Conservation (phyloP, 2,113 vertebrate species). For the Gallinago paraguaiae region DNA sequence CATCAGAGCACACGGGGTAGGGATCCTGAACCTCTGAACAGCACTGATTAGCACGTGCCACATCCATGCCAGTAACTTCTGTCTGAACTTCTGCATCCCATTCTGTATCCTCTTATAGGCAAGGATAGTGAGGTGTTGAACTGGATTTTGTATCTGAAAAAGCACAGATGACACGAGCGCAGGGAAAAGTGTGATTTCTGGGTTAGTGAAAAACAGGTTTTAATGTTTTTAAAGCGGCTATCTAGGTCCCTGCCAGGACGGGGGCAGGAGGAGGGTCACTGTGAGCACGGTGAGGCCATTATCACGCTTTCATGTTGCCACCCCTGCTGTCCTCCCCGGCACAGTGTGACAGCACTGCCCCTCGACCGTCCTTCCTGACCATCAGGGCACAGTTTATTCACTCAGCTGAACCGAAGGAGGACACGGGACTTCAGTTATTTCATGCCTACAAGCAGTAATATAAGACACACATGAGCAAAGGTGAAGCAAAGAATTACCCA, state of each 20-base stretch:
- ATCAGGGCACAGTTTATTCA: neutral
- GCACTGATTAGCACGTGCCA: conserved; percentile 24
- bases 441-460: conserved; percentile 14
- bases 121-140: conserved; percentile 1
- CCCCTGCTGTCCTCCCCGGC: neutral
- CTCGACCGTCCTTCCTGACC: neutral
- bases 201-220: neutral
- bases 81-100: neutral
- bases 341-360: neutral
- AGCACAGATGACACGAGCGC: neutral
- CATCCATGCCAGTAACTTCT: neutral
- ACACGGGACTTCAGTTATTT: neutral
- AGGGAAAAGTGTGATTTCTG: conserved; percentile 2
- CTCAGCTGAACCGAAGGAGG: neutral
- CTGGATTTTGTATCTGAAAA: conserved; percentile 34
- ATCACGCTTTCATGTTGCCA: neutral
- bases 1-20: conserved; percentile 11
- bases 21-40: neutral
- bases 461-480: neutral
- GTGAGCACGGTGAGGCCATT: neutral
- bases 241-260: neutral
- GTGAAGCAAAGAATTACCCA: neutral
- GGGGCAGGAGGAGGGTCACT: neutral
- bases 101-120: neutral
- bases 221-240: neutral